phyloP scores from a whole-genome alignment of 2,888 invertebrate species.

The Drosophila yooni region DNA sequence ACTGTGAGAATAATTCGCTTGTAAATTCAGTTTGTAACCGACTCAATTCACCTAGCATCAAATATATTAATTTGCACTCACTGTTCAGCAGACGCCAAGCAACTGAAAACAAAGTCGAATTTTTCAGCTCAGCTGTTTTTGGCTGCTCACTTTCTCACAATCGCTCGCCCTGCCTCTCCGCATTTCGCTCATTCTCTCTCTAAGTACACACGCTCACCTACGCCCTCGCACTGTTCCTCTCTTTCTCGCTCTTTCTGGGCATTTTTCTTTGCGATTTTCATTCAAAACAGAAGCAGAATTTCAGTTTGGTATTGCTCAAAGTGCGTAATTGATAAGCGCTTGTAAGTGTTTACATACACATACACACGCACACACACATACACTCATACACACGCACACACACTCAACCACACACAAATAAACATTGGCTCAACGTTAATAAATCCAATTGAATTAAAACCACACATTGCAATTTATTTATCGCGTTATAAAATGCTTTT shows the following conservation, averaged over 20 bases:
- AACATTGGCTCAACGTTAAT: neutral
- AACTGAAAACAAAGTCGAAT: conserved; percentile 47
- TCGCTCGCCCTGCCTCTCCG: neutral
- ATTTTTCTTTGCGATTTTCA: conserved; percentile 1
- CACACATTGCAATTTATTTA: conserved; percentile 10
- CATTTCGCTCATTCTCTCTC: conserved; percentile 1
- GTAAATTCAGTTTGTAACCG: neutral
- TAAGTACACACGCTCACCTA: neutral
- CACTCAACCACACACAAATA: neutral
- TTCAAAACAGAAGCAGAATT: conserved; percentile 1
- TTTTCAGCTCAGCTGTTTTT: conserved; percentile 62
- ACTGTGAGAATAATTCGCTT: neutral
- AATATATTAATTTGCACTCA: conserved; percentile 17
- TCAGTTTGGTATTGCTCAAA: conserved; percentile 13
- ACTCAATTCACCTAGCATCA: neutral
- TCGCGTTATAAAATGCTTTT: neutral
- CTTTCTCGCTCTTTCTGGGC: neutral
- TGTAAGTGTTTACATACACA: conserved; percentile 6
- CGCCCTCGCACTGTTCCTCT: conserved; percentile 5
- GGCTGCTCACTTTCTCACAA: conserved; percentile 17
- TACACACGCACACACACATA: neutral
- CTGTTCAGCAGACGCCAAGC: conserved; percentile 31
- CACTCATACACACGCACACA: neutral
- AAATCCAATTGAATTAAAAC: conserved; percentile 2
- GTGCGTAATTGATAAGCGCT: conserved; percentile 11